Percentiles rank a stretch among this genome's conserved stretches.
These are phyloP conservation scores for Corythornis cristatus DNA, from an alignment of 2,113 vertebrate species.

Conservation along the genomic window DNA sequence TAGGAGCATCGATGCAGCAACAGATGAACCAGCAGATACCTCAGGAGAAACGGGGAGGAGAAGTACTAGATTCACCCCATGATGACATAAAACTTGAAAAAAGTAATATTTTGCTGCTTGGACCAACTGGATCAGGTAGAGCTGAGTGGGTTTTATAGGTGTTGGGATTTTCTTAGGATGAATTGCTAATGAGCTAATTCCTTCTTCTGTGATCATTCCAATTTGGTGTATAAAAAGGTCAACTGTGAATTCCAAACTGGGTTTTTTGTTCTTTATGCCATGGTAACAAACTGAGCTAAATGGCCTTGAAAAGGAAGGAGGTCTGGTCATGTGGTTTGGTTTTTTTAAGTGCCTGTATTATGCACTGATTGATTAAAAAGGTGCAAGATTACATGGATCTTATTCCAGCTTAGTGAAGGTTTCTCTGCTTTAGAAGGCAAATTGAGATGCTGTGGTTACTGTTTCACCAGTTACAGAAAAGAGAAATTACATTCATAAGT, in stretches of 20 bases:
- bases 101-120: conserved; percentile 97
- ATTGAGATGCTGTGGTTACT: background rate
- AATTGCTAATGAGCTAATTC: background rate
- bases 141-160: background rate
- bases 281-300: background rate
- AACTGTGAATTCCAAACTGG: background rate
- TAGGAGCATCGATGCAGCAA: conserved; percentile 95
- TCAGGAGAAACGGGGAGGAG: conserved; percentile 92
- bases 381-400: background rate
- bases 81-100: conserved; percentile 98
- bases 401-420: background rate
- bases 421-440: background rate
- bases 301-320: background rate
- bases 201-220: background rate
- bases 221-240: background rate
- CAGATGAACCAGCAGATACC: conserved; percentile 91
- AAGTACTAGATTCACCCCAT: conserved; percentile 90
- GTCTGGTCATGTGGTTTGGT: background rate
- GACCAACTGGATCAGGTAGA: conserved; percentile 95
- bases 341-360: background rate
- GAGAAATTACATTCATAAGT: background rate
- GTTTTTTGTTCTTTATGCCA: background rate
- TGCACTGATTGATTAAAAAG: background rate
- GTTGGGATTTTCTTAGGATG: background rate
- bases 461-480: background rate